Base-by-base conservation (phyloP, 2,113 vertebrate genomes). In the Myotis lucifugus region DNA sequence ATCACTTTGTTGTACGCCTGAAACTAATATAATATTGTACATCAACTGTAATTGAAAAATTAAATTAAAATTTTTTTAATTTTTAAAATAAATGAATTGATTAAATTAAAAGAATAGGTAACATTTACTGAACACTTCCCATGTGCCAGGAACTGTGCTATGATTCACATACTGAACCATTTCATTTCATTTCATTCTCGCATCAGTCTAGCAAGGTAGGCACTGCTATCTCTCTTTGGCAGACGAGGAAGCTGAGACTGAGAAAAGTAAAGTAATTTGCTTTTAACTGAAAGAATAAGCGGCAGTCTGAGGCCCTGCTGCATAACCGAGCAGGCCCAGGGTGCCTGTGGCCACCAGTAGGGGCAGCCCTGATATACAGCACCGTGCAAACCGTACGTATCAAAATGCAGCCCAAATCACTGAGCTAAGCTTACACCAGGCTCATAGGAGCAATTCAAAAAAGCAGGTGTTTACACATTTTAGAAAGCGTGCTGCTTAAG, bases 401-500 rank as follows among this genome's bases (percentile, higher is more conserved):
- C 46, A 34, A 48, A 66, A 50, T 40, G 9, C 6, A 27, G 23
- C 61, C 73, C 70, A 56, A 14, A 59, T 46, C 64, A 9, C 87
- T 61, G 34, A 59, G 56, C 27, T 37, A 74, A 82, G 37, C 25
- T 52, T 46, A 27, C 70, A 19, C 34, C 25, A 21, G 52, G 48
- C 37, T 87, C 37, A 0, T 5, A n/a, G 48, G 81, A 76, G 72
- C 69, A 13, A 48, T 56, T 84, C 13, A 88, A 40, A 83, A 85
- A 89, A 54, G 54, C 27, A 50, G 85, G 70, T 52, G 70, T 61
- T 89, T 64, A 77, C 92, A 77, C 72, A 73, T 90, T 89, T 83
- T 48, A 27, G 77, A 88, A 72, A 88, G 73, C 70, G 40, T 14
- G 29, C 37, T 88, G 66, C 37, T 83, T 70, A 27, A 70, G 83